These are phyloP conservation scores for Columba livia DNA, from an alignment of 2,113 vertebrate species.

Conservation along the genomic window DNA sequence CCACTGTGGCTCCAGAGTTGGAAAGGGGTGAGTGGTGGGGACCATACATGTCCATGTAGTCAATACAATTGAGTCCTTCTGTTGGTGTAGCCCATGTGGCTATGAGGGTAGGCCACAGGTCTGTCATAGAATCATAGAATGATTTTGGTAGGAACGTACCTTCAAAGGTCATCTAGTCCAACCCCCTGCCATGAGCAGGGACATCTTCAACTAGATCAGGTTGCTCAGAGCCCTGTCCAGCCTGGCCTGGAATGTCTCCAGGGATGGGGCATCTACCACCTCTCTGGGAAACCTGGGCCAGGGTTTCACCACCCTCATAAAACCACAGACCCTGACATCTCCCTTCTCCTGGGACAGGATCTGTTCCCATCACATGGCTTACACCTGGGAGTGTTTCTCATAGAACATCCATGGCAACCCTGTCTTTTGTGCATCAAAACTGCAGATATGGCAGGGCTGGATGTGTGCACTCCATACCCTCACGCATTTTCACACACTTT, in stretches of 20 bases:
- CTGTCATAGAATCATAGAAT: background rate
- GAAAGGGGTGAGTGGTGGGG: too few species aligned
- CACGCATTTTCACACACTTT: background rate
- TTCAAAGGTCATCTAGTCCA: too few species aligned
- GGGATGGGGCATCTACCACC: too few species aligned
- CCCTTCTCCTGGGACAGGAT: background rate
- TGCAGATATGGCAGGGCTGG: background rate
- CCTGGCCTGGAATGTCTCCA: too few species aligned
- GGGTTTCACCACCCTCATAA: background rate
- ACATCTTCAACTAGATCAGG: too few species aligned
- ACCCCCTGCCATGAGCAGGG: too few species aligned
- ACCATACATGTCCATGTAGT: rapidly evolving
- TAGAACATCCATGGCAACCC: background rate
- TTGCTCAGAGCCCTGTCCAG: too few species aligned
- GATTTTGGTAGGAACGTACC: too few species aligned
- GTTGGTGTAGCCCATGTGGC: background rate
- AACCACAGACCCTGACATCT: rapidly evolving
- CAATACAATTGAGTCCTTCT: background rate
- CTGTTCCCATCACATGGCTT: rapidly evolving
- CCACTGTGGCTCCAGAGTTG: too few species aligned
- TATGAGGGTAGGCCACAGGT: too few species aligned
- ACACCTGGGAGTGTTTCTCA: background rate
- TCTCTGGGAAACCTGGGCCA: too few species aligned
- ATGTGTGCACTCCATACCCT: too few species aligned
- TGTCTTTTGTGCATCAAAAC: background rate